Percentiles rank a stretch among this genome's conserved stretches.
phyloP scores from a whole-genome alignment of 2,113 vertebrate species.

The Bucco capensis region DNA sequence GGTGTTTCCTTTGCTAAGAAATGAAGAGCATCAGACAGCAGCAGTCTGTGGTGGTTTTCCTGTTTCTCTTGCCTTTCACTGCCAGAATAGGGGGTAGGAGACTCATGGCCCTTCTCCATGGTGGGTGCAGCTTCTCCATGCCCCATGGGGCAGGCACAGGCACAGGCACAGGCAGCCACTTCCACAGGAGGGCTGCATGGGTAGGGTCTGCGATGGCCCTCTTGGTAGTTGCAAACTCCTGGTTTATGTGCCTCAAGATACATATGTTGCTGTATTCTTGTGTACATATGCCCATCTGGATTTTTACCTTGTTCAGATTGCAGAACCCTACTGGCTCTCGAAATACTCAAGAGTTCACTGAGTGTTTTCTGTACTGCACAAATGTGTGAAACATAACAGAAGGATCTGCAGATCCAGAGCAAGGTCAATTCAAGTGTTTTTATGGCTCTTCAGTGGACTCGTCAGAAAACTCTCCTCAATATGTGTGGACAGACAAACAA shows the following conservation, averaged over 20 bases:
- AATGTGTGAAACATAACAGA: neutral
- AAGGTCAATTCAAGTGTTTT: neutral
- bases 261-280: accelerated
- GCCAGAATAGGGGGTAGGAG: accelerated
- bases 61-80: neutral
- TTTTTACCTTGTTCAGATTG: neutral
- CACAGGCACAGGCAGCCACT: neutral
- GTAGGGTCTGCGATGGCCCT: neutral
- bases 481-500: neutral
- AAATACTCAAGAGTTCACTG: neutral
- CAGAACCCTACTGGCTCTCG: neutral
- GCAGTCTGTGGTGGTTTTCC: conserved; percentile 48
- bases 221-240: neutral
- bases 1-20: neutral
- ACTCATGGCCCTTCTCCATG: accelerated
- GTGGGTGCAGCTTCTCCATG: accelerated
- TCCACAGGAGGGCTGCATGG: accelerated
- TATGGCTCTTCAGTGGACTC: neutral
- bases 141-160: accelerated
- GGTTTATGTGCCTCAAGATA: neutral
- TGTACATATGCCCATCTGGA: accelerated
- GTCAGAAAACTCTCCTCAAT: neutral
- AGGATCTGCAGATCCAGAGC: neutral
- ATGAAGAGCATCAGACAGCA: neutral
- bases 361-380: neutral